Evolutionary conservation across 1,140 invertebrate species (phyloP), one percentile per base, ranked within the genome.

Genomic region (Lanistes nyassanus): DNA sequence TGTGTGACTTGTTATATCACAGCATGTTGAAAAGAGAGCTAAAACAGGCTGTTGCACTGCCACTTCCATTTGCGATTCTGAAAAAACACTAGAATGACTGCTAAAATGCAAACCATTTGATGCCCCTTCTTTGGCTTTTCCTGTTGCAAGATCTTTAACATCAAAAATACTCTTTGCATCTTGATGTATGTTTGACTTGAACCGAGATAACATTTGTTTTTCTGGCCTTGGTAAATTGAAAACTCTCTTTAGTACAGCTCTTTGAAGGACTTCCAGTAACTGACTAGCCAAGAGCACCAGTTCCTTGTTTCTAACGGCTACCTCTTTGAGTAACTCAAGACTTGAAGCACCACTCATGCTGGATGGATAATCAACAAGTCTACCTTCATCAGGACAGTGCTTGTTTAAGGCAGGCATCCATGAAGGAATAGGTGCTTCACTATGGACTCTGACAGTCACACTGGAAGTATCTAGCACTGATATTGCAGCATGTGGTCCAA

Each of bases 351-450:
- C 42, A 74, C 11, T 39, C 55, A 37, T 0, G 36, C 16, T 37
- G 21, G 37, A 31, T 5, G 31, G 51, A 7, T 39, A 55, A 26
- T 29, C 31, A n/a, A 58, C 13, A 55, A 58, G 29, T 60, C 36
- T 29, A 3, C 26, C 78, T 53, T 19, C 55, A 26, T 71, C 34
- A 23, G 80, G 81, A 23, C 82, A 26, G 47, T 69, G 58, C 55
- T 71, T 77, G 66, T 84, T 83, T 29, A 84, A 11, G 19, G 42
- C 68, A 58, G 84, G 83, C 69, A 84, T 81, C 76, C 80, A 79
- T 6, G 75, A 81, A 6, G 75, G 55, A 29, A 85, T 47, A 56
- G 73, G n/a, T 9, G 47, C 26, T 47, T 67, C 73, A 39, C 1
- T 34, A 37, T 81, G 74, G 21, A 84, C 29, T 16, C 37, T 26